Evolutionary conservation across 1,140 invertebrate genomes (phyloP).

Genomic region (Pristionchus pacificus): DNA sequence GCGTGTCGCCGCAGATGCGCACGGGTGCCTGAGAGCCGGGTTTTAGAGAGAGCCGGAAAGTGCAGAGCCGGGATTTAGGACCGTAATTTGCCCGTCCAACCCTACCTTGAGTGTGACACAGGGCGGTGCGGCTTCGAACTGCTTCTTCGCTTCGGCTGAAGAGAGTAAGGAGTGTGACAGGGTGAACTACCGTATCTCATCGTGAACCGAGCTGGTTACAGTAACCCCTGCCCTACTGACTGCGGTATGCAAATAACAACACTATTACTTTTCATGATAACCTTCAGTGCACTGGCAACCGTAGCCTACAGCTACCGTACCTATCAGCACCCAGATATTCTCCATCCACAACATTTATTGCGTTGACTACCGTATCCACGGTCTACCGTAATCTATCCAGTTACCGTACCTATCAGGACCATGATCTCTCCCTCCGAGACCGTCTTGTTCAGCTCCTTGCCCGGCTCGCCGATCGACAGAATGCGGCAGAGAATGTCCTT

Average conservation of each 20-base stretch:
- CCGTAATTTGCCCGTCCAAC: no score
- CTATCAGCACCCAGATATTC: not conserved
- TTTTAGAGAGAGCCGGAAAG: no score
- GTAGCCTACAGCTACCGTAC: not conserved
- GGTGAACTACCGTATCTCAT: conserved; percentile 7
- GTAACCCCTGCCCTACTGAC: conserved; percentile 1
- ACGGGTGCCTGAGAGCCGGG: no score
- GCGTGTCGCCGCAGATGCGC: conserved; percentile 58
- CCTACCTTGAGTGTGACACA: no score
- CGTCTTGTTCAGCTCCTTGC: not conserved
- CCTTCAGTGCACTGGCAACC: not conserved
- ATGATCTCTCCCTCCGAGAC: conserved; percentile 9
- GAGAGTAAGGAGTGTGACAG: no score
- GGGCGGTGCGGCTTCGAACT: no score
- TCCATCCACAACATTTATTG: not conserved
- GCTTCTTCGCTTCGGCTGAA: no score
- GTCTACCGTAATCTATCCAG: not conserved
- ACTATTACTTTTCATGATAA: no score
- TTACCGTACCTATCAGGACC: conserved; percentile 4
- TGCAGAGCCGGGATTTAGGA: conserved; percentile 62
- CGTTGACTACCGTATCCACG: not conserved
- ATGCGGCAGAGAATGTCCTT: no score
- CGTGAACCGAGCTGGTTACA: not conserved
- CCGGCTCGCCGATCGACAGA: conserved; percentile 1
- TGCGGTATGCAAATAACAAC: not conserved